Base-by-base conservation (phyloP, 2,797 vertebrate genomes). In the Gouania willdenowi region DNA sequence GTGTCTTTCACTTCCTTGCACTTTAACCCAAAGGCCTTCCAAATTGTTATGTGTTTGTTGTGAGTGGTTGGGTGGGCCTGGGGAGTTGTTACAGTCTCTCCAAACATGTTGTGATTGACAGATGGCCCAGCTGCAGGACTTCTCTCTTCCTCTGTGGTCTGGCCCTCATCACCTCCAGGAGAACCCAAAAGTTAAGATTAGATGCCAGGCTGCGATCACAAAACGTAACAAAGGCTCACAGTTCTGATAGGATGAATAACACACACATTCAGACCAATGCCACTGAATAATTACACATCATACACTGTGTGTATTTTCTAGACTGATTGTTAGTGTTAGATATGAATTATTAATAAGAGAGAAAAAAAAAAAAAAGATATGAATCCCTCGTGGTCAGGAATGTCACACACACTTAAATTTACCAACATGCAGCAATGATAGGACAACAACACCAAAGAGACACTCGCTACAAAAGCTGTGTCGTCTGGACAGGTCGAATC, bases 401-500 rank as follows among this genome's bases (percentile, higher is more conserved):
- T n/a, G n/a, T n/a, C 19, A 14, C 24, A 32, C 23, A 27, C 29
- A 32, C 33, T n/a, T n/a, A n/a, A n/a, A n/a, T n/a, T n/a, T n/a
- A n/a, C n/a, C n/a, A n/a, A 37, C 24, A 25, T 41, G 54, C 64
- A 57, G 47, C 57, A 66, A 69, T 66, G 35, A 58, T 49, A 30
- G 24, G 2, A 39, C 59, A 68, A 40, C 42, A 51, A 61, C 43
- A 43, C 46, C 31, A 29, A 40, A 63, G 45, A 10, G 33, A 75
- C 63, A 52, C 39, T 37, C 11, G 54, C 41, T 49, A 44, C 44
- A 59, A 41, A 48, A 53, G 52, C n/a, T n/a, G n/a, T 67, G 66
- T 70, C 48, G 4, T 35, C 49, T 47, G 37, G 19, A n/a, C 74
- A 37, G 79, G 81, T 81, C 84, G 81, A n/a, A n/a, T n/a, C n/a